Evolutionary conservation across 2,888 invertebrate species (phyloP).

Genomic region (Limulus polyphemus): DNA sequence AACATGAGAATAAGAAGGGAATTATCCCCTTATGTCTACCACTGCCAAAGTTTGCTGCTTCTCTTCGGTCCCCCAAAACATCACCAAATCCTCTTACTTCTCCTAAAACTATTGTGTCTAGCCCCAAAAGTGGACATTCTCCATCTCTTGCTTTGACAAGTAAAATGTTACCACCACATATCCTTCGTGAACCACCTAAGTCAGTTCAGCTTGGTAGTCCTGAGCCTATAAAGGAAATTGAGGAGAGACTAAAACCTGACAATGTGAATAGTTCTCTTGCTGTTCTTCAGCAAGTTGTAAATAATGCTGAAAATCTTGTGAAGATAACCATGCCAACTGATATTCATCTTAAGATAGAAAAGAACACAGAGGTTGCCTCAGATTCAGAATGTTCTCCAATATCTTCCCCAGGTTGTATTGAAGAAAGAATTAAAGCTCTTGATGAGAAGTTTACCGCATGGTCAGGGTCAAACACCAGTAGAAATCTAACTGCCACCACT

Average conservation of each 20-base stretch:
- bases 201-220: background rate
- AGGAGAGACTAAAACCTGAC: background rate
- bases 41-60: constrained; percentile 65
- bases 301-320: background rate
- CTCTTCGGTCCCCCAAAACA: constrained; percentile 48
- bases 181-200: background rate
- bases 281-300: background rate
- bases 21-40: constrained; percentile 45
- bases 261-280: background rate
- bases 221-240: background rate
- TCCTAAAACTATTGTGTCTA: constrained; percentile 17
- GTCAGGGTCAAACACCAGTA: constrained; percentile 42
- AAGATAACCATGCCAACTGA: background rate
- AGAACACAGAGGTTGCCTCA: constrained; percentile 12
- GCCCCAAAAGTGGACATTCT: constrained; percentile 19
- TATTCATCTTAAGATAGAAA: constrained; percentile 11
- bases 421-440: constrained; percentile 78
- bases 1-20: constrained; percentile 14
- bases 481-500: background rate
- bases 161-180: constrained; percentile 3
- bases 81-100: constrained; percentile 35
- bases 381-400: constrained; percentile 20
- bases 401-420: constrained; percentile 48
- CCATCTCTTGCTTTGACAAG: constrained; percentile 13
- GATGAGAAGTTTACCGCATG: constrained; percentile 88